Evolutionary conservation across 2,888 invertebrate genomes (phyloP).

Genomic region (Melanotus villosus): DNA sequence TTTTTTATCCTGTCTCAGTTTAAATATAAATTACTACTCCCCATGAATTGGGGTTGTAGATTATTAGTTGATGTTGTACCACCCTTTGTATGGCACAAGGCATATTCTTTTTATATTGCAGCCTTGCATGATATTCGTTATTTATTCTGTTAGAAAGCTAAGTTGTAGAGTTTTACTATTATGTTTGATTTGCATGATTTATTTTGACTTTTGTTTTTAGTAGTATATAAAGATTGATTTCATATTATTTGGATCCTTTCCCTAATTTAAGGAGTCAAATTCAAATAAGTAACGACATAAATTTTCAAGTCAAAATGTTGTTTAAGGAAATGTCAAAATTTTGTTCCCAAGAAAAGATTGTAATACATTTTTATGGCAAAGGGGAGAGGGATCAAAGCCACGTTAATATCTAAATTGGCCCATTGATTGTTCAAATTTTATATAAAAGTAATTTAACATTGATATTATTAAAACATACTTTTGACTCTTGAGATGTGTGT

Average conservation of each 20-base stretch:
- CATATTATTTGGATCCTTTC: conserved; percentile 11
- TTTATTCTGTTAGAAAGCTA: conserved; percentile 25
- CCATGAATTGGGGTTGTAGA: conserved; percentile 2
- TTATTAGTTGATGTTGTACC: conserved; percentile 45
- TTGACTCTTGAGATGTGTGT: background rate
- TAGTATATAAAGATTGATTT: conserved; percentile 5
- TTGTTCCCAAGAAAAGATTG: too few species aligned
- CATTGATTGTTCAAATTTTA: too few species aligned
- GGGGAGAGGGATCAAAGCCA: too few species aligned
- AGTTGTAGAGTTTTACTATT: background rate
- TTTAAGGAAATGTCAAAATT: too few species aligned
- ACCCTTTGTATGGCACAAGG: conserved; percentile 49
- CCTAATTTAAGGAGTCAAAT: too few species aligned
- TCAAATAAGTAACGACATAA: too few species aligned
- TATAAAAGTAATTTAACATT: too few species aligned
- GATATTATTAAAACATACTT: too few species aligned
- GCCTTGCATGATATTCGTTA: conserved; percentile 39
- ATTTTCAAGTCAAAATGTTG: too few species aligned
- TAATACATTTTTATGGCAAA: too few species aligned
- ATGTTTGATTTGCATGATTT: conserved; percentile 31
- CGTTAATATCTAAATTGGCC: too few species aligned
- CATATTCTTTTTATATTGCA: conserved; percentile 21
- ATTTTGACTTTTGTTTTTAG: background rate
- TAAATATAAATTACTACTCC: background rate
- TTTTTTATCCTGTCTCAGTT: too few species aligned